Conservation (phyloP, 2,113 vertebrate species). For the Tetraodon nigroviridis region DNA sequence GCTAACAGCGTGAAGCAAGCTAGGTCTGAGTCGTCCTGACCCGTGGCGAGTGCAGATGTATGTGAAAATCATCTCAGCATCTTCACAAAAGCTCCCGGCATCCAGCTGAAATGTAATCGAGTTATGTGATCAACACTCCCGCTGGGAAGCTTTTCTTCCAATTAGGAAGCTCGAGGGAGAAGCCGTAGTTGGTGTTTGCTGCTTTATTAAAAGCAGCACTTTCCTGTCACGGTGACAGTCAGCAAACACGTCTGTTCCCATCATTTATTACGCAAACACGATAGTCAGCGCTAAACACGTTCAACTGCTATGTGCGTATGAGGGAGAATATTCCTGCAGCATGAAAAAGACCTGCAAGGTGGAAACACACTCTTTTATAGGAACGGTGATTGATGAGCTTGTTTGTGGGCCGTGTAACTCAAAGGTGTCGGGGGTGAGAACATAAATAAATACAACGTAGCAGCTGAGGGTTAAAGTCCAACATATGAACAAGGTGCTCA, state of each 20-base stretch:
- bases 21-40: neutral
- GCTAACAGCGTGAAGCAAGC: neutral
- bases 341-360: constrained; percentile 16
- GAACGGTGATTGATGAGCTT: constrained; percentile 46
- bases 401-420: constrained; percentile 63
- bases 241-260: constrained; percentile 18
- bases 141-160: constrained; percentile 37
- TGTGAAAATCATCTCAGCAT: neutral
- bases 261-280: constrained; percentile 26
- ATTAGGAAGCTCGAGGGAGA: constrained; percentile 30
- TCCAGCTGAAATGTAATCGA: constrained; percentile 29
- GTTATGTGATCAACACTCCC: constrained; percentile 46
- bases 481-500: constrained; percentile 52
- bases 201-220: constrained; percentile 20
- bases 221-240: constrained; percentile 22
- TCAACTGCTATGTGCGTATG: no score
- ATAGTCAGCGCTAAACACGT: neutral
- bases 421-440: constrained; percentile 40
- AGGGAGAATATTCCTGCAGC: neutral
- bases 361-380: constrained; percentile 26
- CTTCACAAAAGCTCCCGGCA: constrained; percentile 1
- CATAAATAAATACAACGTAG: constrained; percentile 48
- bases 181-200: constrained; percentile 12
- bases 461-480: constrained; percentile 62
- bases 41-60: constrained; percentile 24